These are phyloP conservation scores for Anadara kagoshimensis DNA, from an alignment of 1,140 invertebrate genomes.

Conservation along the genomic window DNA sequence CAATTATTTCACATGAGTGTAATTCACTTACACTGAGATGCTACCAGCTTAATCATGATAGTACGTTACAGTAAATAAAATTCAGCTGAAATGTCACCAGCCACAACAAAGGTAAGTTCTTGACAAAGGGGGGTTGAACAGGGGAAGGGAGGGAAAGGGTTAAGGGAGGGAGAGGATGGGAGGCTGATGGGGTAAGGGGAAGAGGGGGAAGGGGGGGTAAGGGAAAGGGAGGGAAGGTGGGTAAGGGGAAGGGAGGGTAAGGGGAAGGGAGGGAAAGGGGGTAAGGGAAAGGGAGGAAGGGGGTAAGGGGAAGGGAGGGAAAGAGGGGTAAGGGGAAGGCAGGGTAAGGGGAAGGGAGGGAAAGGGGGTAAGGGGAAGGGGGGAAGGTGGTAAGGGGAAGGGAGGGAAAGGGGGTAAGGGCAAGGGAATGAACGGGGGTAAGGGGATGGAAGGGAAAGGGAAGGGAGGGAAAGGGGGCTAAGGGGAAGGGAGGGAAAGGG, in stretches of 20 bases:
- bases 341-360: neutral
- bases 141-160: neutral
- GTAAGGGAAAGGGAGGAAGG: neutral
- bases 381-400: neutral
- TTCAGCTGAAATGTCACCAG: too few species aligned
- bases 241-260: neutral
- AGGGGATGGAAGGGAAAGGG: too few species aligned
- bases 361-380: neutral
- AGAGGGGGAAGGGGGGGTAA: neutral
- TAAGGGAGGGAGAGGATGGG: neutral
- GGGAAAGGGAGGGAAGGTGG: neutral
- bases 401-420: too few species aligned
- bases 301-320: neutral
- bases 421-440: too few species aligned
- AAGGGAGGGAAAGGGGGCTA: too few species aligned
- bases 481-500: too few species aligned
- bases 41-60: too few species aligned
- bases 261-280: neutral
- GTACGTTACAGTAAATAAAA: too few species aligned
- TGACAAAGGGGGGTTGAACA: neutral
- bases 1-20: too few species aligned
- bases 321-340: neutral
- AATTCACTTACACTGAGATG: too few species aligned
- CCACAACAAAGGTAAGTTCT: too few species aligned
- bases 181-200: neutral